phyloP scores from a whole-genome alignment of 2,113 vertebrate genomes.

The Cyanistes caeruleus region DNA sequence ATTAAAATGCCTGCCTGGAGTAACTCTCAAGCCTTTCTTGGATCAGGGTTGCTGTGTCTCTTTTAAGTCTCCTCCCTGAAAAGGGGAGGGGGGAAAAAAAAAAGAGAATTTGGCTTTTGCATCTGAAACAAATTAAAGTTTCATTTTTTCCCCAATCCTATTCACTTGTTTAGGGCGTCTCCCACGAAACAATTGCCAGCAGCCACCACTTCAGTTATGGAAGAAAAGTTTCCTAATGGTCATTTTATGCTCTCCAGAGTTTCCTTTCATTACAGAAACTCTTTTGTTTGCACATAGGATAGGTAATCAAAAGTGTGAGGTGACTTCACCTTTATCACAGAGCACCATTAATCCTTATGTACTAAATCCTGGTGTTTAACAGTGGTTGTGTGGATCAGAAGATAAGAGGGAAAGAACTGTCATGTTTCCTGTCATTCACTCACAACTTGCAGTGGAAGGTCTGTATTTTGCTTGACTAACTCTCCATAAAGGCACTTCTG shows the following conservation, averaged over 20 bases:
- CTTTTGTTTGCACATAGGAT: neutral
- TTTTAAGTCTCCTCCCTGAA: neutral
- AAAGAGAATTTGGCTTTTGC: neutral
- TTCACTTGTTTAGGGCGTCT: neutral
- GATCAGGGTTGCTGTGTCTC: slow-evolving; percentile 3
- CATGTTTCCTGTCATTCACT: neutral
- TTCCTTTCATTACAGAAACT: neutral
- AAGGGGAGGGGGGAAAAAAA: neutral
- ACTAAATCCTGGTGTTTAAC: neutral
- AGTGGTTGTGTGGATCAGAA: neutral
- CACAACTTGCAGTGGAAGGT: neutral
- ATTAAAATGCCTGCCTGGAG: neutral
- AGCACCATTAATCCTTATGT: neutral
- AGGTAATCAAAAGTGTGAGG: neutral
- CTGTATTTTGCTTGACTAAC: neutral
- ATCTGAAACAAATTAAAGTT: slow-evolving; percentile 20
- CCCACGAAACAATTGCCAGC: neutral
- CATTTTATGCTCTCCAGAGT: neutral
- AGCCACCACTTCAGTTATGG: neutral
- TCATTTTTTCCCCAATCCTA: neutral
- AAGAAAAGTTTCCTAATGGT: neutral
- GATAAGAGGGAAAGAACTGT: neutral
- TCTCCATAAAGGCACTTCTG: neutral
- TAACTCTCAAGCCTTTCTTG: neutral
- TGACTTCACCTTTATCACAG: neutral